A percentile compares a stretch with the other conserved stretches of the same genome.
Evolutionary conservation across 2,113 vertebrate species (phyloP).

Genomic region (Aphelocoma coerulescens): DNA sequence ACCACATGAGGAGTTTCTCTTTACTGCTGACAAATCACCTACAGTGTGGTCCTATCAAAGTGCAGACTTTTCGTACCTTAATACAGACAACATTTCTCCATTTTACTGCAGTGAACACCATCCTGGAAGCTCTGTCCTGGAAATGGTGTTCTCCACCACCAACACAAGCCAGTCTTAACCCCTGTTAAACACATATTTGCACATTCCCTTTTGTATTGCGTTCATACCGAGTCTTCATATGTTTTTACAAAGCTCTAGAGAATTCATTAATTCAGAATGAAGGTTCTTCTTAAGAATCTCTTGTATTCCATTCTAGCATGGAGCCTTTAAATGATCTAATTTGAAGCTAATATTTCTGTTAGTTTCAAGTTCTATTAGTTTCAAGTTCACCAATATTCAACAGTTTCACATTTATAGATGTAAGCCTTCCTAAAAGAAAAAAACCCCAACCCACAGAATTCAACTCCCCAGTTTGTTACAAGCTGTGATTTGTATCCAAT

Average conservation of each 20-base stretch:
- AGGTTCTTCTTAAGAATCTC: background rate
- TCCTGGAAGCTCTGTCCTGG: background rate
- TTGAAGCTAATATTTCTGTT: background rate
- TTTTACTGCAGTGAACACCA: background rate
- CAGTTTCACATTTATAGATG: background rate
- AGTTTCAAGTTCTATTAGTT: background rate
- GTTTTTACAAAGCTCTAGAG: background rate
- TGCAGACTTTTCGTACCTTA: background rate
- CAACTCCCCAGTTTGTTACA: background rate
- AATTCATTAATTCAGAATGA: background rate
- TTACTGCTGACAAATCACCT: background rate
- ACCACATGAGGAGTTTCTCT: background rate
- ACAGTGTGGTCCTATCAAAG: background rate
- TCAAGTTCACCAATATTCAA: background rate
- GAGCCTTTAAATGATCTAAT: background rate
- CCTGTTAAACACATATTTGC: background rate
- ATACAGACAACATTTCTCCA: background rate
- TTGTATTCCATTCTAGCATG: background rate
- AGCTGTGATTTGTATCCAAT: background rate
- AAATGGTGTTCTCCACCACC: background rate
- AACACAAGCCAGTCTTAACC: background rate
- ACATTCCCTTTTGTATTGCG: accelerated
- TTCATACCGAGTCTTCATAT: accelerated
- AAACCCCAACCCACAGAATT: background rate
- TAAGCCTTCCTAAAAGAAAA: background rate